Evolutionary conservation across 1,140 invertebrate species (phyloP).

Genomic region (Heterodera schachtii): DNA sequence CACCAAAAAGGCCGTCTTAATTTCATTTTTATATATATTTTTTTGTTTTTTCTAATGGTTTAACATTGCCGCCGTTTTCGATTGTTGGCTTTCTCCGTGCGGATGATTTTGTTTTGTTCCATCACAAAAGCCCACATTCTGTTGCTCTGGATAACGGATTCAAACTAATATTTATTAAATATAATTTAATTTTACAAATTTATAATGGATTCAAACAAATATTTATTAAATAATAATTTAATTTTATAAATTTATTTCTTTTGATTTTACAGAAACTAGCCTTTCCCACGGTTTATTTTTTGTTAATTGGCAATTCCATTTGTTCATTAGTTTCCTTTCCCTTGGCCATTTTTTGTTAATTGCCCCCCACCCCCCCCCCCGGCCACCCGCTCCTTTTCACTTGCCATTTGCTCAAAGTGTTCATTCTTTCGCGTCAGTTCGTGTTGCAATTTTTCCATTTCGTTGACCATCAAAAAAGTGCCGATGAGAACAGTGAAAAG

Average conservation of each 20-base stretch:
- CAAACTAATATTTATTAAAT: not conserved
- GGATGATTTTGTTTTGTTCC: slow-evolving; percentile 36
- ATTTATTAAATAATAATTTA: no score
- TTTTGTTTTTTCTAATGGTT: not conserved
- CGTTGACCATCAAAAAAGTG: slow-evolving; percentile 21
- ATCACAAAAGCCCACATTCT: slow-evolving; percentile 47
- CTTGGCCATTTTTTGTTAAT: no score
- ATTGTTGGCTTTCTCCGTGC: not conserved
- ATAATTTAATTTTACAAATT: not conserved
- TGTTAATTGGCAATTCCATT: no score
- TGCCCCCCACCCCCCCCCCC: no score
- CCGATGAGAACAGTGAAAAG: not conserved
- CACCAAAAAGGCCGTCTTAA: slow-evolving; percentile 5
- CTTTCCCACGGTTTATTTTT: no score
- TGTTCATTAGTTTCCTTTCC: no score
- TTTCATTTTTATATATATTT: not conserved
- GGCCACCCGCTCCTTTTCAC: not conserved
- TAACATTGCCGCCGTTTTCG: slow-evolving; percentile 45
- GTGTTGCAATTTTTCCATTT: slow-evolving; percentile 30
- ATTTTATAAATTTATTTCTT: no score
- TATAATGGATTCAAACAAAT: no score
- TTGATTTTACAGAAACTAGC: no score
- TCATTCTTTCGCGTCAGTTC: slow-evolving; percentile 27
- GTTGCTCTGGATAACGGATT: slow-evolving; percentile 16
- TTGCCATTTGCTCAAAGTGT: slow-evolving; percentile 22